A percentile compares a stretch with the other conserved stretches of the same genome.
These are phyloP conservation scores for Leucophenga montana DNA, from an alignment of 2,888 invertebrate genomes.

Conservation along the genomic window DNA sequence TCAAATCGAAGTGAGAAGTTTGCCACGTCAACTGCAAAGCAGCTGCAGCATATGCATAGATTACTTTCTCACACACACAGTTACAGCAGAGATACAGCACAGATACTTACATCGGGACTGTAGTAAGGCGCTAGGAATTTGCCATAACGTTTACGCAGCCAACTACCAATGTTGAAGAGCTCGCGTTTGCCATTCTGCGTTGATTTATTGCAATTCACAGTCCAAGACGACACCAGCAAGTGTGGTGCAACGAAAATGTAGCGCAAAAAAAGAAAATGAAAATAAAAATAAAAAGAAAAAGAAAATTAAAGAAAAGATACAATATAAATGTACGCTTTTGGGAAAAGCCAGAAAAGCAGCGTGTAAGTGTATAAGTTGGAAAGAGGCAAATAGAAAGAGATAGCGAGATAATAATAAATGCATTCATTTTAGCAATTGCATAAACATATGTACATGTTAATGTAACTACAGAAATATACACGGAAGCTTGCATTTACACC, in stretches of 20 bases:
- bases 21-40: constrained; percentile 47
- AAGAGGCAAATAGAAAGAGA: constrained; percentile 32
- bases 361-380: constrained; percentile 8
- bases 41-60: not conserved
- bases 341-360: constrained; percentile 48
- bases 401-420: constrained; percentile 60
- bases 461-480: constrained; percentile 42
- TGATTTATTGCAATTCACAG: constrained; percentile 61
- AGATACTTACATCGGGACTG: constrained; percentile 73
- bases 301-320: not conserved
- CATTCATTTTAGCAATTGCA: constrained; percentile 65
- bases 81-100: not conserved
- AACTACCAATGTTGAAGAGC: constrained; percentile 80
- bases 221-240: constrained; percentile 27
- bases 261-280: constrained; percentile 4
- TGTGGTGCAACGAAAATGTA: constrained; percentile 27
- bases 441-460: constrained; percentile 64
- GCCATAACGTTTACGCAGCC: constrained; percentile 78
- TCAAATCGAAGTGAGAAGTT: constrained; percentile 58
- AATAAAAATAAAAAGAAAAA: constrained; percentile 5
- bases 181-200: constrained; percentile 78
- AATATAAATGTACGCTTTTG: constrained; percentile 45
- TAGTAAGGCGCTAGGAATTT: constrained; percentile 78
- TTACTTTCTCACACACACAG: not conserved
- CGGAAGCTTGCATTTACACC: not conserved